phyloP scores from a whole-genome alignment of 2,888 invertebrate genomes.

The Cordilura impudica region DNA sequence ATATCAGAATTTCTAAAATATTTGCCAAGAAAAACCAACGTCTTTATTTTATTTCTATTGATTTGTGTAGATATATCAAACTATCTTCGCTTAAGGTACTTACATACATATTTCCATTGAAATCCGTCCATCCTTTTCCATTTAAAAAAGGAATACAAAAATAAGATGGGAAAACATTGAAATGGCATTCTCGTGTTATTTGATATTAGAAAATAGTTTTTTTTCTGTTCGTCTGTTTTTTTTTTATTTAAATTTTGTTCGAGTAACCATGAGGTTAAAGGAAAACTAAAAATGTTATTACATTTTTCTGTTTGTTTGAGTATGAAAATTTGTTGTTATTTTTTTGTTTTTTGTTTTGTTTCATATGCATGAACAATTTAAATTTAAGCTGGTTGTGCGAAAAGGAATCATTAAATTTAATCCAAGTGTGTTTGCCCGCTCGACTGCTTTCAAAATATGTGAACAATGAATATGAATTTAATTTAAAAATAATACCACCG shows the following conservation, averaged over 20 bases:
- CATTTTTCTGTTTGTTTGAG: conserved; percentile 37
- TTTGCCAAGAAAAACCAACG: conserved; percentile 27
- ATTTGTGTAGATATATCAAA: conserved; percentile 3
- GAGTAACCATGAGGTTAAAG: conserved; percentile 28
- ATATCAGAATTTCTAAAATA: not conserved
- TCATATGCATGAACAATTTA: not conserved
- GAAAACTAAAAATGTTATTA: conserved; percentile 40
- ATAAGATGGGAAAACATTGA: conserved; percentile 17
- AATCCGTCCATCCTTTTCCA: not conserved
- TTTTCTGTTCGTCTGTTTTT: conserved; percentile 16
- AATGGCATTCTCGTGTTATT: conserved; percentile 55
- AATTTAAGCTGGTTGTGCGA: conserved; percentile 20
- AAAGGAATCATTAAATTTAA: not conserved
- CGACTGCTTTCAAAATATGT: no score
- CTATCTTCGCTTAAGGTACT: not conserved
- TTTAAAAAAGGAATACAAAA: conserved; percentile 17
- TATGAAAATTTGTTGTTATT: conserved; percentile 52
- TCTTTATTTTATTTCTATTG: conserved; percentile 36
- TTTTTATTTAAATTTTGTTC: conserved; percentile 9
- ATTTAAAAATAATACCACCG: no score
- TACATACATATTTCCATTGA: not conserved
- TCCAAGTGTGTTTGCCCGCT: no score
- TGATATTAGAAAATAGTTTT: conserved; percentile 49
- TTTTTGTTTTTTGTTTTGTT: no score
- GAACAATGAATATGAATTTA: no score